These are phyloP conservation scores for Calliopum simillimum DNA, from an alignment of 2,888 invertebrate genomes.

Conservation along the genomic window DNA sequence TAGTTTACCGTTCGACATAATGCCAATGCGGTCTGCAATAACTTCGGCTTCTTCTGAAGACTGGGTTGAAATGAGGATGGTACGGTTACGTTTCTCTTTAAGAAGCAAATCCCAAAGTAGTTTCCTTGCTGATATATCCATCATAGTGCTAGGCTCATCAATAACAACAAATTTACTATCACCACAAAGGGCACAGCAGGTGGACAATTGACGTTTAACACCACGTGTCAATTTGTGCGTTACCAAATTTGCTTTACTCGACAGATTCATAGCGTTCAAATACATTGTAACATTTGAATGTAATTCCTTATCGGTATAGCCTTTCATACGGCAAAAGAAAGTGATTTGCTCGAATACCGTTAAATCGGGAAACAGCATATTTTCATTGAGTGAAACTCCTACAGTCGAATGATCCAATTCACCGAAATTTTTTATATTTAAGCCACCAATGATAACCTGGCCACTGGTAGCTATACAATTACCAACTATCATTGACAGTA, in stretches of 20 bases:
- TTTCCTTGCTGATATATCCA: slow-evolving; percentile 82
- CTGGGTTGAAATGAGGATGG: slow-evolving; percentile 84
- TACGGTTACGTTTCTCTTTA: slow-evolving; percentile 76
- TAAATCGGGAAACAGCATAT: slow-evolving; percentile 71
- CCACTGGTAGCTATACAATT: slow-evolving; percentile 74
- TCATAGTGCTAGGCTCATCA: slow-evolving; percentile 84
- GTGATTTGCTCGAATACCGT: slow-evolving; percentile 84
- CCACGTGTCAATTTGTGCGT: slow-evolving; percentile 75
- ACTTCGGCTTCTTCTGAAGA: slow-evolving; percentile 90
- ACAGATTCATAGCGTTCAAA: slow-evolving; percentile 73
- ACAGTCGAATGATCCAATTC: too few relatives aligned
- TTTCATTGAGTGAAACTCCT: slow-evolving; percentile 84
- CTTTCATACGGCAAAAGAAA: slow-evolving; percentile 81
- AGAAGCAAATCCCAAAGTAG: slow-evolving; percentile 84
- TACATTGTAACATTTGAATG: slow-evolving; percentile 72
- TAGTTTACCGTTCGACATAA: slow-evolving; percentile 82
- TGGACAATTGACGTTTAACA: slow-evolving; percentile 78
- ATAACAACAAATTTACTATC: slow-evolving; percentile 76
- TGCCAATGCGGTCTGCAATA: slow-evolving; percentile 85
- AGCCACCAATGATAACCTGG: slow-evolving; percentile 75
- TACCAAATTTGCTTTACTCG: slow-evolving; percentile 71
- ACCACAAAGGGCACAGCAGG: slow-evolving; percentile 80
- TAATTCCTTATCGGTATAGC: slow-evolving; percentile 68
- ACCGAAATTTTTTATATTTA: too few relatives aligned
- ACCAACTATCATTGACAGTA: slow-evolving; percentile 89